phyloP scores from a whole-genome alignment of 2,797 vertebrate genomes.

The Mallotus villosus region DNA sequence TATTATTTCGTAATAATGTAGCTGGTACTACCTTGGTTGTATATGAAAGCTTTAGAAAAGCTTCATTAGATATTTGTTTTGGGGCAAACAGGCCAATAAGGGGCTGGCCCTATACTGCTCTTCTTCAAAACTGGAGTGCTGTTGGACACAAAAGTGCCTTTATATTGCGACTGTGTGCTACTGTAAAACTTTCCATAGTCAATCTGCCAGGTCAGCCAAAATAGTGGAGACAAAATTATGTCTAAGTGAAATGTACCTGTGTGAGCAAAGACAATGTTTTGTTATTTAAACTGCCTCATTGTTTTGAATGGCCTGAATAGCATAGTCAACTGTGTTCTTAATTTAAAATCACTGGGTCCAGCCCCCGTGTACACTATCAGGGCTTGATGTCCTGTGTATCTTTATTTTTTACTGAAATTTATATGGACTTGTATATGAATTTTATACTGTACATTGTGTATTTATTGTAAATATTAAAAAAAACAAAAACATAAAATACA shows the following conservation, averaged over 20 bases:
- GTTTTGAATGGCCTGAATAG: conserved; percentile 53
- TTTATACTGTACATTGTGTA: conserved; percentile 91
- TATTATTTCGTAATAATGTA: conserved; percentile 78
- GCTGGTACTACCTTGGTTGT: conserved; percentile 84
- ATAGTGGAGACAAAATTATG: conserved; percentile 50
- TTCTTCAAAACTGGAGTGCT: conserved; percentile 74
- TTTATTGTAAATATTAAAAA: conserved; percentile 91
- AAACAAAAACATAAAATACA: conserved; percentile 74
- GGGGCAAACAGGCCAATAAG: conserved; percentile 68
- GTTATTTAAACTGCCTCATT: conserved; percentile 79
- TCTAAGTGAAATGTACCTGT: conserved; percentile 66
- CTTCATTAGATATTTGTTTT: conserved; percentile 67
- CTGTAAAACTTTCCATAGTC: conserved; percentile 69
- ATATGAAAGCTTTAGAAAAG: conserved; percentile 70
- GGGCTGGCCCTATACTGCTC: conserved; percentile 78
- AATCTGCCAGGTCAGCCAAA: conserved; percentile 52
- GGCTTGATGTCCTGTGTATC: conserved; percentile 91
- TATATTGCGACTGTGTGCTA: conserved; percentile 69
- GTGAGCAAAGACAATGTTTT: conserved; percentile 81
- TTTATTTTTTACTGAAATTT: conserved; percentile 80
- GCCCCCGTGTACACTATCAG: conserved; percentile 87
- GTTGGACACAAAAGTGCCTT: conserved; percentile 78
- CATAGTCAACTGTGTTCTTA: conserved; percentile 45
- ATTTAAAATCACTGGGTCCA: conserved; percentile 56
- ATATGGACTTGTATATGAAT: conserved; percentile 82